Evolutionary conservation across 2,888 invertebrate species (phyloP), one percentile per base, ranked within the genome.

Genomic region (Tipula unca): DNA sequence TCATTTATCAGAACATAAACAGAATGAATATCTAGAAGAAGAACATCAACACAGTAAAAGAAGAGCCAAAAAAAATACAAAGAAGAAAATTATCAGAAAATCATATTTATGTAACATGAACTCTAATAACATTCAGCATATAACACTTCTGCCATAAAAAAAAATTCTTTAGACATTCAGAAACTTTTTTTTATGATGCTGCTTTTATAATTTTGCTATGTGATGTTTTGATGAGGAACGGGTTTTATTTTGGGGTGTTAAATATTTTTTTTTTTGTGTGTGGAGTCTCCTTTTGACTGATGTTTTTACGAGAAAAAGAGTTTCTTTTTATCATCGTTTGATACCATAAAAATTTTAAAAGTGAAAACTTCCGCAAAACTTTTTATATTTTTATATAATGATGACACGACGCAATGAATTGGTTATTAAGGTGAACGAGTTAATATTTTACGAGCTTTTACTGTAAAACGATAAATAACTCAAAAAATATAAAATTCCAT

Each of bases 391-490:
- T 69, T 69, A 25, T 69, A 25, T 69, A 69, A 69, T 69, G 69
- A 69, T 69, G 69, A 69, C 25, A 69, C 69, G 25, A 69, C 69
- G 69, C 69, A 25, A 69, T 69, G 69, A 69, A 69, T 69, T 69
- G 69, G 69, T 69, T 69, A 69, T 69, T 69, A 69, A 69, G 69
- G 69, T 69, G 69, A 69, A 69, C 69, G 69, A 25, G 69, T 69
- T 69, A 69, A 69, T 69, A 69, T 69, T 69, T 69, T 69, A 69
- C 69, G 69, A 69, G 20, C 69, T 69, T 69, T 69, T 69, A 69
- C 69, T 69, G 69, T 8, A 25, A 69, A 69, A 25, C 69, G 69
- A 69, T 69, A 69, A 69, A 69, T 69, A 69, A 69, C 69, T 69
- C 69, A 69, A 25, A 69, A 25, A 25, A 69, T 69, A 69, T 69